phyloP scores from a whole-genome alignment of 2,797 vertebrate genomes.

The Sebastolobus alascanus region DNA sequence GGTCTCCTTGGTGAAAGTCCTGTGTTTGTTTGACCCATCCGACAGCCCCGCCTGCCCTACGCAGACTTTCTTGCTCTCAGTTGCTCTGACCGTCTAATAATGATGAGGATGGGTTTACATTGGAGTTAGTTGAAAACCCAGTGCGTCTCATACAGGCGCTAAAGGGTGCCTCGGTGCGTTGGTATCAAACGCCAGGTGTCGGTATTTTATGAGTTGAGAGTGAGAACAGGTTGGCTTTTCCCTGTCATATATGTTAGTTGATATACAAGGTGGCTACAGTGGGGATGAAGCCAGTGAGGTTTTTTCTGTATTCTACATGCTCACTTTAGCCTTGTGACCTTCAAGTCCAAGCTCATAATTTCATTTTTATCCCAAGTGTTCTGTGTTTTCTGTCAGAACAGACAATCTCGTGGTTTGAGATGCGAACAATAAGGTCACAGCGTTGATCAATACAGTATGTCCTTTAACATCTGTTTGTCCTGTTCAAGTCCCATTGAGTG shows the following conservation, averaged over 20 bases:
- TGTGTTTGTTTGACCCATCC: too few species aligned
- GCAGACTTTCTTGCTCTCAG: too few species aligned
- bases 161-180: fast-evolving
- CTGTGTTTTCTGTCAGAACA: not conserved
- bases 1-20: too few species aligned
- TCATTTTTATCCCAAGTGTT: not conserved
- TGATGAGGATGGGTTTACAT: too few species aligned
- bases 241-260: not conserved
- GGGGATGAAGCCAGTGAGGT: not conserved
- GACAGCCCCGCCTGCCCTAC: too few species aligned
- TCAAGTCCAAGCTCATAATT: not conserved
- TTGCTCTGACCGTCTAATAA: too few species aligned
- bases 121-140: not conserved
- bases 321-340: not conserved
- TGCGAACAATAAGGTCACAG: not conserved
- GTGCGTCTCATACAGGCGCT: not conserved
- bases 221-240: not conserved
- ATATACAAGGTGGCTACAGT: not conserved
- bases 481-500: not conserved
- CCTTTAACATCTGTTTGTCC: not conserved
- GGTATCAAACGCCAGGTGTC: not conserved
- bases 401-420: not conserved
- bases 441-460: not conserved
- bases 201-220: not conserved
- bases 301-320: not conserved